A percentile compares a stretch with the other conserved stretches of the same genome.
Evolutionary conservation across 2,797 vertebrate genomes (phyloP).

Genomic region (Amazonetta brasiliensis): DNA sequence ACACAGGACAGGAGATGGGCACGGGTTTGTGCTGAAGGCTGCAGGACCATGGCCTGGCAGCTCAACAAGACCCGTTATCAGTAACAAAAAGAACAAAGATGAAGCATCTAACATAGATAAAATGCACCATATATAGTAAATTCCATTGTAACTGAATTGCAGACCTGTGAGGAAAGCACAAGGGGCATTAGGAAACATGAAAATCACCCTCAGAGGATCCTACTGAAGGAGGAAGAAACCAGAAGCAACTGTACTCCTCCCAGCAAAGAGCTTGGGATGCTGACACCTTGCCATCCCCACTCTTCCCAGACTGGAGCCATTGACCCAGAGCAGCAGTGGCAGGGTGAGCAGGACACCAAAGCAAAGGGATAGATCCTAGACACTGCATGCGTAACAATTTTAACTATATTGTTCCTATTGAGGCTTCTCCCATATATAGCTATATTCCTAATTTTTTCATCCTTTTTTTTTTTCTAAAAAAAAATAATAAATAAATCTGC

Average conservation of each 20-base stretch:
- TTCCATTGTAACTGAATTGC: neutral
- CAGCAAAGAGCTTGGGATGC: neutral
- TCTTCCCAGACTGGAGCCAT: neutral
- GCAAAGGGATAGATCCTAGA: neutral
- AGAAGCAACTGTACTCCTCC: too few relatives aligned
- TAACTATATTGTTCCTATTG: neutral
- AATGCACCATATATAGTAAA: neutral
- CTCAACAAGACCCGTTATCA: neutral
- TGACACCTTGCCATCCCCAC: fast-evolving
- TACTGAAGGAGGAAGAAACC: neutral
- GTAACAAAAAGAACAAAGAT: neutral
- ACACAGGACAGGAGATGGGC: neutral
- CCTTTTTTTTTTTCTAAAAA: neutral
- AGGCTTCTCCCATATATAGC: neutral
- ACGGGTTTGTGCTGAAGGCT: neutral
- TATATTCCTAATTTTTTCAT: neutral
- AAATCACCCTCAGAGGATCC: too few relatives aligned
- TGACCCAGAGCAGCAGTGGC: neutral
- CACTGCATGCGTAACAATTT: neutral
- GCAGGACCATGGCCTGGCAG: neutral
- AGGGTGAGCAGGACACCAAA: neutral
- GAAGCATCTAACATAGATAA: neutral
- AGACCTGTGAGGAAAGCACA: neutral
- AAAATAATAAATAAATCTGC: neutral
- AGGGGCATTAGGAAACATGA: neutral